phyloP scores from a whole-genome alignment of 1,140 invertebrate genomes.

The Macrobrachium rosenbergii region DNA sequence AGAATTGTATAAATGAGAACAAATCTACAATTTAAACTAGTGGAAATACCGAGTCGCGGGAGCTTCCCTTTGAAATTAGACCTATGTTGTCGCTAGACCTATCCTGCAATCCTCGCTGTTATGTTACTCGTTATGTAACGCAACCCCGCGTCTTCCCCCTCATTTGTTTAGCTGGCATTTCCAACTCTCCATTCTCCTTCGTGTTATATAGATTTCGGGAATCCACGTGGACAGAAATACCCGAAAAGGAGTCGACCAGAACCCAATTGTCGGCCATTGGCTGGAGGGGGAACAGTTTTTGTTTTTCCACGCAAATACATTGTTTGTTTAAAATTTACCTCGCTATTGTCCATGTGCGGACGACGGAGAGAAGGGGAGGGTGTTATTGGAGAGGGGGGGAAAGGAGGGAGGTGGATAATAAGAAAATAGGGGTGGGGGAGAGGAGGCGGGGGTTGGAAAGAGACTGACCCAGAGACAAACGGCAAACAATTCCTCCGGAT shows the following conservation, averaged over 20 bases:
- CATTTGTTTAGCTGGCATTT: neutral
- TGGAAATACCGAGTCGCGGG: no score
- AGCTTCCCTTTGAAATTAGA: no score
- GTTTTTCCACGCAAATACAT: conserved; percentile 58
- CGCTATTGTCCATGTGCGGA: neutral
- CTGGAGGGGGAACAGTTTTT: conserved; percentile 17
- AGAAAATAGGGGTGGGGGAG: neutral
- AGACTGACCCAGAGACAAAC: neutral
- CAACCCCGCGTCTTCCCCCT: neutral
- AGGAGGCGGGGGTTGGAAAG: neutral
- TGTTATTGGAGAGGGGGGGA: conserved; percentile 3
- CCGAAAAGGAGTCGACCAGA: no score
- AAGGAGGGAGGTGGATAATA: neutral
- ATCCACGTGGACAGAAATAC: no score
- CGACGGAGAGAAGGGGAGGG: neutral
- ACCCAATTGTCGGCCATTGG: conserved; percentile 26
- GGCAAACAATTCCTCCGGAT: no score
- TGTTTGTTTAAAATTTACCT: conserved; percentile 59
- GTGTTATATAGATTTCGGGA: no score
- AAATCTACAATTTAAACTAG: no score
- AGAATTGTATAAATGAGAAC: no score
- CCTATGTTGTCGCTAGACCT: no score
- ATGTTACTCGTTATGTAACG: neutral
- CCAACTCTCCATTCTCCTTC: neutral
- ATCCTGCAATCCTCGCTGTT: neutral